A percentile compares a stretch with the other conserved stretches of the same genome.
Evolutionary conservation across 2,888 invertebrate genomes (phyloP).

Genomic region (Brachyopa scutellaris): DNA sequence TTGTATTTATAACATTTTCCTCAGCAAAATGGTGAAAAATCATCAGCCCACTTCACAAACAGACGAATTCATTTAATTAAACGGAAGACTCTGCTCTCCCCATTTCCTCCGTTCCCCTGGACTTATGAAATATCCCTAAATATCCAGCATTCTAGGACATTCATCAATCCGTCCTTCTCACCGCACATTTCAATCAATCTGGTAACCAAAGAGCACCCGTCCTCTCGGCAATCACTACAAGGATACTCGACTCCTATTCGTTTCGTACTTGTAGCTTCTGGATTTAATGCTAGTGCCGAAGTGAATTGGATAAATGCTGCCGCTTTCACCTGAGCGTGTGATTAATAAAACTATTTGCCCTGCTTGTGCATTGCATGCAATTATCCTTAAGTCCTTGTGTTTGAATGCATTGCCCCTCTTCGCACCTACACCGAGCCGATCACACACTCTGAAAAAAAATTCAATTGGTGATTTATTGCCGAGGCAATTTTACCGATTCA

Average conservation of each 20-base stretch:
- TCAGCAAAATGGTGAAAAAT: no score
- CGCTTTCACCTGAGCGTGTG: conserved; percentile 7
- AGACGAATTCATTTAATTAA: background rate
- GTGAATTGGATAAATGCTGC: conserved; percentile 1
- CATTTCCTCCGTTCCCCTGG: no score
- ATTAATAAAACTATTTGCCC: conserved; percentile 9
- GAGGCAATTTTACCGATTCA: conserved; percentile 17
- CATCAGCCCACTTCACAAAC: no score
- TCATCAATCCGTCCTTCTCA: background rate
- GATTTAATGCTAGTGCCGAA: background rate
- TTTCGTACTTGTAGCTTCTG: background rate
- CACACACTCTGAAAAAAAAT: conserved; percentile 8
- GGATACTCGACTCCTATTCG: no score
- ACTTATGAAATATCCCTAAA: background rate
- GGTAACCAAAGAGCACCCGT: no score
- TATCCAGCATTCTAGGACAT: background rate
- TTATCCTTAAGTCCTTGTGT: conserved; percentile 24
- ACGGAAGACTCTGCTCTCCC: no score
- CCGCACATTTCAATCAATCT: conserved; percentile 8
- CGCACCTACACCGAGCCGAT: background rate
- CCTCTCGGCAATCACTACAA: no score
- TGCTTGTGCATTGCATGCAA: conserved; percentile 11
- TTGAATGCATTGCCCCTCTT: background rate
- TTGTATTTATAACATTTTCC: no score
- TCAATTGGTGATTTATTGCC: conserved; percentile 50